phyloP scores from a whole-genome alignment of 2,797 vertebrate genomes.

The Acanthurus leucopareius region DNA sequence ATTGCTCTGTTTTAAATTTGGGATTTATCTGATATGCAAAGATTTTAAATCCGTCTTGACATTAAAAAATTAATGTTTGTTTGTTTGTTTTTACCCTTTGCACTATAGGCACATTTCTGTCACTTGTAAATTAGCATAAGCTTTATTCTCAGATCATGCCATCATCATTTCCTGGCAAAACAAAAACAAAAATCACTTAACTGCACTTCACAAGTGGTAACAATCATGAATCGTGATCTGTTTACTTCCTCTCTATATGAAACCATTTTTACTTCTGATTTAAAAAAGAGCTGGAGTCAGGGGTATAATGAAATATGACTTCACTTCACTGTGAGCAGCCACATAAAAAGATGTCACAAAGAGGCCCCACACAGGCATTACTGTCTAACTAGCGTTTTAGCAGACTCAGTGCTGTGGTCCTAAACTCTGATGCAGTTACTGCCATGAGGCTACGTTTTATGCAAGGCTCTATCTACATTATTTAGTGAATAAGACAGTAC shows the following conservation, averaged over 20 bases:
- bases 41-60: not conserved
- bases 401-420: not conserved
- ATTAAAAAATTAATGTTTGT: not conserved
- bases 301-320: slow-evolving; percentile 4
- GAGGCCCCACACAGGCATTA: not conserved
- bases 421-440: slow-evolving; percentile 32
- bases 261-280: not conserved
- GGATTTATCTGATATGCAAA: not conserved
- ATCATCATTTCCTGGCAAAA: not conserved
- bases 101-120: slow-evolving; percentile 3
- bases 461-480: slow-evolving; percentile 20
- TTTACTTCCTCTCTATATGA: not conserved
- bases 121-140: not conserved
- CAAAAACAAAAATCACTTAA: not conserved
- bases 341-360: slow-evolving; percentile 2
- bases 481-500: slow-evolving; percentile 18
- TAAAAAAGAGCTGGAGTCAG: not conserved
- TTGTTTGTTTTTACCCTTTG: not conserved
- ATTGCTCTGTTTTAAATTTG: not conserved
- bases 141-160: not conserved
- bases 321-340: slow-evolving; percentile 10
- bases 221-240: not conserved
- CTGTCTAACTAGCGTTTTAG: slow-evolving; percentile 26
- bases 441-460: not conserved
- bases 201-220: not conserved